Evolutionary conservation across 2,797 vertebrate species (phyloP).

Genomic region (Epinephelus malabaricus): DNA sequence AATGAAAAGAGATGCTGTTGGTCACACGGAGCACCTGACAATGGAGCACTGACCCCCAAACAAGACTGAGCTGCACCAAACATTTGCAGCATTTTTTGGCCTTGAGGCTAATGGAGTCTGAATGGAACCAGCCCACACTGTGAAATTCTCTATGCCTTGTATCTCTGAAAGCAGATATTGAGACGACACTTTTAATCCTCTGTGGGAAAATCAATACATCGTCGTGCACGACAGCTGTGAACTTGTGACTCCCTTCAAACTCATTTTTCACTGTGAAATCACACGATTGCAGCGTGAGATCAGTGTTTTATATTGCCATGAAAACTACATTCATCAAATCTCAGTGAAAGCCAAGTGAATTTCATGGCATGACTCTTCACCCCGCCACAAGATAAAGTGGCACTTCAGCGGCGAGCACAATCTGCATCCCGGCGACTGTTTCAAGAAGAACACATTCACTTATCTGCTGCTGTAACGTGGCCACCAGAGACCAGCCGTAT

Average conservation of each 20-base stretch:
- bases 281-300: neutral
- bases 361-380: constrained; percentile 37
- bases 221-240: constrained; percentile 18
- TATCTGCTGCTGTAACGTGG: constrained; percentile 34
- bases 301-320: constrained; percentile 13
- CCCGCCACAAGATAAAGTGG: constrained; percentile 30
- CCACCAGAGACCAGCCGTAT: constrained; percentile 47
- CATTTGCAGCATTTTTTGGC: neutral
- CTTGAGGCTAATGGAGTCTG: constrained; percentile 11
- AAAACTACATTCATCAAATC: constrained; percentile 45
- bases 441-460: constrained; percentile 41
- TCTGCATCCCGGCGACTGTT: constrained; percentile 37
- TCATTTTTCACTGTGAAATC: constrained; percentile 11
- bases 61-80: neutral
- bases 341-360: constrained; percentile 35
- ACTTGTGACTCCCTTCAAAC: constrained; percentile 29
- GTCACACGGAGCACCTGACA: neutral
- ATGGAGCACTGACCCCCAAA: neutral
- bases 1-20: neutral
- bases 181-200: constrained; percentile 33
- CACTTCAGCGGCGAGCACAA: constrained; percentile 31
- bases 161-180: constrained; percentile 9
- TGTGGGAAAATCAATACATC: neutral
- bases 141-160: constrained; percentile 2
- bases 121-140: constrained; percentile 14